Percentiles rank a stretch among this genome's conserved stretches.
Conservation (phyloP, 2,113 vertebrate species). For the Entelurus aequoreus region DNA sequence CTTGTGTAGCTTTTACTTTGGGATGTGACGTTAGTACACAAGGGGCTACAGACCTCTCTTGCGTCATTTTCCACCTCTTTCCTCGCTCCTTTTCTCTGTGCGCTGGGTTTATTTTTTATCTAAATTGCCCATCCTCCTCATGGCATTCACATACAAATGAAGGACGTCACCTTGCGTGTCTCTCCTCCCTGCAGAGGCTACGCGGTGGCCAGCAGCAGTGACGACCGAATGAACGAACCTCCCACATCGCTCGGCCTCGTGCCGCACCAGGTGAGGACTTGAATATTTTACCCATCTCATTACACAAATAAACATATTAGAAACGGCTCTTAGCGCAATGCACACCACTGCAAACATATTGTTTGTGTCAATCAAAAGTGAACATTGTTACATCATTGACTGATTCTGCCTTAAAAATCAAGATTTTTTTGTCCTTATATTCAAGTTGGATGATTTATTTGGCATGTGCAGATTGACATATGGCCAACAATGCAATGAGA, state of each 20-base stretch:
- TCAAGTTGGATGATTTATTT: background rate
- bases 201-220: slow-evolving; percentile 94
- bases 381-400: too few species aligned
- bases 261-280: slow-evolving; percentile 83
- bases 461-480: background rate
- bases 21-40: background rate
- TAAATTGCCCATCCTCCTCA: background rate
- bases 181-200: slow-evolving; percentile 77
- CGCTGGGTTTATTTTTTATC: background rate
- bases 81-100: background rate
- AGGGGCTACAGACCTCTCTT: background rate
- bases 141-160: background rate
- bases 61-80: background rate
- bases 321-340: too few species aligned
- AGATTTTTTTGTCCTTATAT: too few species aligned
- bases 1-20: background rate
- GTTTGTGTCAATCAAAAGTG: too few species aligned
- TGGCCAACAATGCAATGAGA: too few species aligned
- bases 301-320: too few species aligned
- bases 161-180: background rate
- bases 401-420: too few species aligned
- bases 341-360: too few species aligned
- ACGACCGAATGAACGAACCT: slow-evolving; percentile 97
- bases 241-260: slow-evolving; percentile 94
- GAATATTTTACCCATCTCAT: too few species aligned